Percentiles rank a stretch among this genome's conserved stretches.
Conservation (phyloP, 2,888 invertebrate species). For the Tinea trinotella region DNA sequence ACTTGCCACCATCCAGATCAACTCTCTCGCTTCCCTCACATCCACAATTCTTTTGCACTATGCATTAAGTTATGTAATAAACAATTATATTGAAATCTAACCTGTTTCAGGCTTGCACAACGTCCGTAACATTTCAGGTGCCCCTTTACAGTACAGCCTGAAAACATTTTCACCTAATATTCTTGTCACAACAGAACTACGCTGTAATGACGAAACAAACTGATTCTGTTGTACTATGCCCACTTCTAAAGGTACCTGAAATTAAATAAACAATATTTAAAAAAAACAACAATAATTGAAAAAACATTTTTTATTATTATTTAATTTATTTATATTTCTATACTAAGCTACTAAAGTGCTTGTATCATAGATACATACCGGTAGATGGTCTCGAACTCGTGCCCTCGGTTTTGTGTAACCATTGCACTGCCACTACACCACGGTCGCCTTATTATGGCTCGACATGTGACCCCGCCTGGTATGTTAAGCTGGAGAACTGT, state of each 20-base stretch:
- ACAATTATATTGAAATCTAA: slow-evolving; percentile 30
- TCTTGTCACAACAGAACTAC: slow-evolving; percentile 91
- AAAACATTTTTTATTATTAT: background rate
- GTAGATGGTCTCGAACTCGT: no score
- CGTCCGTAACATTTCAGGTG: slow-evolving; percentile 91
- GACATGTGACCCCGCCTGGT: no score
- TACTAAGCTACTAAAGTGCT: no score
- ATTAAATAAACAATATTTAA: background rate
- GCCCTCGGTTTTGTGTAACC: no score
- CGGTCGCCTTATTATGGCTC: no score
- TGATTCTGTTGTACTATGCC: slow-evolving; percentile 90
- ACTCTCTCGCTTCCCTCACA: no score
- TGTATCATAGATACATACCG: no score
- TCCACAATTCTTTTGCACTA: background rate
- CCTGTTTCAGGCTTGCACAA: slow-evolving; percentile 81
- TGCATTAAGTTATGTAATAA: background rate
- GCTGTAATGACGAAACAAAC: slow-evolving; percentile 88
- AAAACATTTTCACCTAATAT: slow-evolving; percentile 81
- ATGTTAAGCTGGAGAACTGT: no score
- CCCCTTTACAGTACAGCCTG: slow-evolving; percentile 91
- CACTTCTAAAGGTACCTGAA: slow-evolving; percentile 74
- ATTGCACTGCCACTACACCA: no score
- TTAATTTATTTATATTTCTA: background rate
- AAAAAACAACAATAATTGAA: no score
- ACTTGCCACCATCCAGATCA: no score